Conservation (phyloP, 37 sponge, comb jelly and placozoan genomes). For the Ephydatia muelleri region DNA sequence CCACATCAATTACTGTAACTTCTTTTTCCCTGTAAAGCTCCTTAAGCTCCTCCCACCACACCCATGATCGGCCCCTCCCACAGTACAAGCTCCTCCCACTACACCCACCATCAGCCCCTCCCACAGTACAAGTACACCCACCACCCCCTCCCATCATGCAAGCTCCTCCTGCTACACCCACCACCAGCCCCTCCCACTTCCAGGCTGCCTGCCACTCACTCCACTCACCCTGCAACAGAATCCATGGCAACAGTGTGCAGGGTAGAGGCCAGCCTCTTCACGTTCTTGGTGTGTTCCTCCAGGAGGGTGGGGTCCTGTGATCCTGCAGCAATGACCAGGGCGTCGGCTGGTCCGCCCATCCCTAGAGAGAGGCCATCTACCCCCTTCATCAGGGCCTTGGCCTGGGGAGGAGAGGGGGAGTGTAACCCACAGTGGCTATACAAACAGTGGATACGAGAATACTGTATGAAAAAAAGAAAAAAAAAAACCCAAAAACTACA, state of each 20-base stretch:
- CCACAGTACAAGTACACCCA: not conserved
- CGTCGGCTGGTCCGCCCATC: conserved; percentile 63
- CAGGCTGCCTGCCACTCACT: not conserved
- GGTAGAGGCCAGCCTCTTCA: conserved; percentile 42
- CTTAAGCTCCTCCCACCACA: too few species aligned
- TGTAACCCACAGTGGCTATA: too few species aligned
- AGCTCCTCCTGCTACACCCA: not conserved
- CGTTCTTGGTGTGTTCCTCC: conserved; percentile 37
- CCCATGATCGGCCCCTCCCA: too few species aligned
- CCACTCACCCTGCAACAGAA: conserved; percentile 64
- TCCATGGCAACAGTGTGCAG: conserved; percentile 46
- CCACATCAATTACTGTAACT: too few species aligned
- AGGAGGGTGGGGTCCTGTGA: conserved; percentile 51
- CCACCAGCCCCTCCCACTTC: not conserved
- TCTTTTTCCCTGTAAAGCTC: too few species aligned
- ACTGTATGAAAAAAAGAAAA: too few species aligned
- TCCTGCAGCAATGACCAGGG: conserved; percentile 53
- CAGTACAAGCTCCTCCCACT: not conserved
- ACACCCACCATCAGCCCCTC: not conserved
- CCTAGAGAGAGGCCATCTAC: conserved; percentile 66
- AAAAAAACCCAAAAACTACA: not conserved
- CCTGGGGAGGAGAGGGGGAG: conserved; percentile 19
- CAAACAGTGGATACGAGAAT: too few species aligned
- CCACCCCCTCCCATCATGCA: too few species aligned
- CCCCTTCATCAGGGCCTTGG: conserved; percentile 50